These are phyloP conservation scores for Drosophila lacertosa DNA, from an alignment of 1,140 invertebrate genomes.

Conservation along the genomic window DNA sequence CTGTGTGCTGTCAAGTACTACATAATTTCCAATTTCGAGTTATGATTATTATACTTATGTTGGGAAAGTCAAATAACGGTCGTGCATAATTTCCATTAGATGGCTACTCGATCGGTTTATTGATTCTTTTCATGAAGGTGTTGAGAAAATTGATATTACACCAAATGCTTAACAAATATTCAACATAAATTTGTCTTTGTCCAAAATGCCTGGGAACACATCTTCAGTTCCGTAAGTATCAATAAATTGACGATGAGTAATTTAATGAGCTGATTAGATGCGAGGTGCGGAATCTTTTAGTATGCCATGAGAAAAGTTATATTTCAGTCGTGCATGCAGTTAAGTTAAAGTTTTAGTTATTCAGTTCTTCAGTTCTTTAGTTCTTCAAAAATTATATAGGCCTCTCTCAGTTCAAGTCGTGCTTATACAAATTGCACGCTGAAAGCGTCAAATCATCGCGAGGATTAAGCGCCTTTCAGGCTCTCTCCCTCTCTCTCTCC, in stretches of 20 bases:
- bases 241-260: slow-evolving; percentile 31
- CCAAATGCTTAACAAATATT: slow-evolving; percentile 60
- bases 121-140: slow-evolving; percentile 65
- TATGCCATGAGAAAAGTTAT: background rate
- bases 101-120: slow-evolving; percentile 66
- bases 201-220: slow-evolving; percentile 52
- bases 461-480: slow-evolving; percentile 51
- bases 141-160: slow-evolving; percentile 65
- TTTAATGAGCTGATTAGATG: slow-evolving; percentile 9
- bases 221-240: slow-evolving; percentile 1
- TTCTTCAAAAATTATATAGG: too few relatives aligned
- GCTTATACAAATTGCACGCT: slow-evolving; percentile 47
- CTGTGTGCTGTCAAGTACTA: slow-evolving; percentile 9
- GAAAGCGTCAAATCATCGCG: slow-evolving; percentile 71
- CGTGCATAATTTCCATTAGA: slow-evolving; percentile 74
- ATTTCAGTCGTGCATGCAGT: background rate
- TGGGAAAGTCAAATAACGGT: slow-evolving; percentile 79
- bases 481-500: background rate
- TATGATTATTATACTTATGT: slow-evolving; percentile 75
- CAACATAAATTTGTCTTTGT: slow-evolving; percentile 40
- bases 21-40: slow-evolving; percentile 73
- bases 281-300: slow-evolving; percentile 4
- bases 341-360: too few relatives aligned
- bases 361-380: background rate
- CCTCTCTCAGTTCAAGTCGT: slow-evolving; percentile 13